phyloP scores from a whole-genome alignment of 1,140 invertebrate species.

The Bombus waltoni region DNA sequence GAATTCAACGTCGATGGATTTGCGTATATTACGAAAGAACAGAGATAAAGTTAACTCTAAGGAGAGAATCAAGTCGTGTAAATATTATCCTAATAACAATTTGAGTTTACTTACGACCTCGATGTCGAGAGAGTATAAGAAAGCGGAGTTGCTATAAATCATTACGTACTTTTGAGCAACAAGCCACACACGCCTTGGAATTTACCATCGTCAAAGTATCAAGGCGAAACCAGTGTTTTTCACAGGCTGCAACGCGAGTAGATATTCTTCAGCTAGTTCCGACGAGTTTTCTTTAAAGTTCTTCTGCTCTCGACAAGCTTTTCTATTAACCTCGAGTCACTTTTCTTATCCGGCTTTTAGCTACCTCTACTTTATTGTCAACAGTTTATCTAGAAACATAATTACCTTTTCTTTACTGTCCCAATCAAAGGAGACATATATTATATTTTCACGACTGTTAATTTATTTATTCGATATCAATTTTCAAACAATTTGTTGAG shows the following conservation, averaged over 20 bases:
- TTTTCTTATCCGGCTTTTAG: not conserved
- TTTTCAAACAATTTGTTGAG: no score
- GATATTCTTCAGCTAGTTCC: constrained; percentile 20
- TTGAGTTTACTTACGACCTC: no score
- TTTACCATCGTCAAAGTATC: not conserved
- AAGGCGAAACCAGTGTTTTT: constrained; percentile 1
- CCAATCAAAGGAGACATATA: no score
- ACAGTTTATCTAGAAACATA: no score
- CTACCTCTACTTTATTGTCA: not conserved
- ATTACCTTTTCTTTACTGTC: no score
- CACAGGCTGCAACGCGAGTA: not conserved
- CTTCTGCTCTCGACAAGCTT: not conserved
- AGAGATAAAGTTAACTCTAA: not conserved
- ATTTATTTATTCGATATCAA: no score
- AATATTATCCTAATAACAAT: no score
- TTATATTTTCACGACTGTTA: no score
- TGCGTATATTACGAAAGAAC: not conserved
- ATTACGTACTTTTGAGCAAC: not conserved
- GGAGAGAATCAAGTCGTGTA: not conserved
- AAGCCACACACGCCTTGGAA: no score
- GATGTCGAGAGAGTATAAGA: no score
- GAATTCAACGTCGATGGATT: not conserved
- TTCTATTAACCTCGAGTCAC: constrained; percentile 25
- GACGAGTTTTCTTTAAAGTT: constrained; percentile 19
- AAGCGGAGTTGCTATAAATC: not conserved